Evolutionary conservation across 2,797 vertebrate genomes (phyloP).

Genomic region (Syngnathus rostellatus): DNA sequence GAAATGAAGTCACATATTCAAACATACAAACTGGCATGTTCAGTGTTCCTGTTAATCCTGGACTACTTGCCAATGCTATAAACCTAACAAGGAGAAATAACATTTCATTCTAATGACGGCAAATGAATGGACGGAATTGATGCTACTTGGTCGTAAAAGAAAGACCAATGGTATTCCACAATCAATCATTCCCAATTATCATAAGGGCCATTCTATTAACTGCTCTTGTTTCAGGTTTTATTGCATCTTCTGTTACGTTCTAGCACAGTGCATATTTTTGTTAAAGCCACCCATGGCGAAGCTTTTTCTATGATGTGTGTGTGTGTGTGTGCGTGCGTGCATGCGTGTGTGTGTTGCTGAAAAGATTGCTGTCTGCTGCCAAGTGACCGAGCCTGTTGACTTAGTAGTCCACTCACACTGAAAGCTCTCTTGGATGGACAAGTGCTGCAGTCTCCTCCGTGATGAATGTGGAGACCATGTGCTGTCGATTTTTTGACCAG

Average conservation of each 20-base stretch:
- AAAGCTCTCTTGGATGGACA: constrained; percentile 50
- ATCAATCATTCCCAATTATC: too few species aligned
- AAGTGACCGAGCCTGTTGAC: constrained; percentile 35
- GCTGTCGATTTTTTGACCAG: constrained; percentile 65
- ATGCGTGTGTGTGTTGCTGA: constrained; percentile 19
- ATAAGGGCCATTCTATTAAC: too few species aligned
- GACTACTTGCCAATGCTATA: too few species aligned
- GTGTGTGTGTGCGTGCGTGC: neutral
- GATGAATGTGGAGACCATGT: constrained; percentile 67
- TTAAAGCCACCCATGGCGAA: neutral
- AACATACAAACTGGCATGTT: neutral
- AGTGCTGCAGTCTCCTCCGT: constrained; percentile 68
- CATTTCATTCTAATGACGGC: too few species aligned
- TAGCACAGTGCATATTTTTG: neutral
- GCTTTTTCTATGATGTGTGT: neutral
- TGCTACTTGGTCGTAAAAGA: too few species aligned
- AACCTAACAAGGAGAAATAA: too few species aligned
- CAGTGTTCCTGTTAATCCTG: too few species aligned
- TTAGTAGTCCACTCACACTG: constrained; percentile 62
- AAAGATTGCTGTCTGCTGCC: constrained; percentile 32
- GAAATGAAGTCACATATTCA: neutral
- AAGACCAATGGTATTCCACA: too few species aligned
- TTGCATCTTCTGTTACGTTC: neutral
- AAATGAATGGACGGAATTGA: too few species aligned
- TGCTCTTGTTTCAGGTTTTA: too few species aligned